phyloP scores from a whole-genome alignment of 2,888 invertebrate species.

The Lochmaea crataegi region DNA sequence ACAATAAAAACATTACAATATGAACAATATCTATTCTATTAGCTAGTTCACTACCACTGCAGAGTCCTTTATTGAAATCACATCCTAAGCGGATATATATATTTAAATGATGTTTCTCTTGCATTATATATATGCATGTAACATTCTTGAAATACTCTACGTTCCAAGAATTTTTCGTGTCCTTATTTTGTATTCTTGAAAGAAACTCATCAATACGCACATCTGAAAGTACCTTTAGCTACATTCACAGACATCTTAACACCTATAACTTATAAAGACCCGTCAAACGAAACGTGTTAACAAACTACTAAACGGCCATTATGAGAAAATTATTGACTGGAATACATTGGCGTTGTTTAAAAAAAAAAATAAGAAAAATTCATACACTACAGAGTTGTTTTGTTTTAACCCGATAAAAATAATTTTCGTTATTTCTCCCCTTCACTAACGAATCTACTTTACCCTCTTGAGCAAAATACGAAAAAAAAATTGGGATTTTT shows the following conservation, averaged over 20 bases:
- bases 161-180: conserved; percentile 8
- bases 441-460: too few species aligned
- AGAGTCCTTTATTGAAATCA: neutral
- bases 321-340: neutral
- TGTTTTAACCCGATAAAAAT: too few species aligned
- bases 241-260: conserved; percentile 16
- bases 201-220: conserved; percentile 12
- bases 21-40: too few species aligned
- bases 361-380: neutral
- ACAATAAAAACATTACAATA: too few species aligned
- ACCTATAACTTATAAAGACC: conserved; percentile 19
- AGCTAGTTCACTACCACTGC: too few species aligned
- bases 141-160: conserved; percentile 9
- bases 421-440: too few species aligned
- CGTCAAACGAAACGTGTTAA: conserved; percentile 12
- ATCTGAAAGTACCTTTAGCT: conserved; percentile 13
- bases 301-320: neutral
- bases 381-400: too few species aligned
- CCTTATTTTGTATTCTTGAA: conserved; percentile 17
- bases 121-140: conserved; percentile 1
- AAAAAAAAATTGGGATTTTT: neutral
- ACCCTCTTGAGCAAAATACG: neutral
- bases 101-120: neutral
- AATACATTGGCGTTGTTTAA: neutral
- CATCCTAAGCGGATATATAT: neutral